Evolutionary conservation across 92 coral and sea anemone genomes (phyloP).

Genomic region (Palythoa caribaeorum): DNA sequence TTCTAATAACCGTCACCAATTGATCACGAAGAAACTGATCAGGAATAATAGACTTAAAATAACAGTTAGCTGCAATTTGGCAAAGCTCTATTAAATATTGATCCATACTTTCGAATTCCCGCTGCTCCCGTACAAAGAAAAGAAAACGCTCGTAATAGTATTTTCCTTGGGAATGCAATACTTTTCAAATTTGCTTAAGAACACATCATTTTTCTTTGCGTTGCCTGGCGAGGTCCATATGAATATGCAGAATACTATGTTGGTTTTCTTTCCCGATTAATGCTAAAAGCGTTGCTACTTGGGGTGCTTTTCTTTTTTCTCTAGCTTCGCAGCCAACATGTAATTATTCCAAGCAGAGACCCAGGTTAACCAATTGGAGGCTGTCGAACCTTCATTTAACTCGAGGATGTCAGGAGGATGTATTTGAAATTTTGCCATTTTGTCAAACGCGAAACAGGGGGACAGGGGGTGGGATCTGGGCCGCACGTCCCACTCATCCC

Average conservation of each 20-base stretch:
- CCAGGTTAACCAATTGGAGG: constrained; percentile 58
- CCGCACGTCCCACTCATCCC: too few relatives aligned
- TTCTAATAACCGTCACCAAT: constrained; percentile 45
- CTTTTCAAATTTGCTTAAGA: constrained; percentile 24
- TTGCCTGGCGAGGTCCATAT: constrained; percentile 47
- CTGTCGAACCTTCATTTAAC: too few relatives aligned
- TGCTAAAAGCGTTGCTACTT: constrained; percentile 51
- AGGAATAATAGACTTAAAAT: constrained; percentile 34
- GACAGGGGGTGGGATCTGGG: too few relatives aligned
- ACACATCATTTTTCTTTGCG: constrained; percentile 45
- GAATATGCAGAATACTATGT: constrained; percentile 48
- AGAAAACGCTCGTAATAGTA: constrained; percentile 56
- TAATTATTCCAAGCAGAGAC: constrained; percentile 2
- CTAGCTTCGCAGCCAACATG: constrained; percentile 20
- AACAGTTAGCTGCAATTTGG: constrained; percentile 56
- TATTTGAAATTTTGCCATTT: constrained; percentile 61
- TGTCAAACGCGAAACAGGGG: neutral
- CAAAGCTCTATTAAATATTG: too few relatives aligned
- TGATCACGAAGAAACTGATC: constrained; percentile 26
- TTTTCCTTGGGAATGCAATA: constrained; percentile 18
- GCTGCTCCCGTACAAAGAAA: constrained; percentile 58
- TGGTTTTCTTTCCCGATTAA: constrained; percentile 9
- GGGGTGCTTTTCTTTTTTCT: neutral
- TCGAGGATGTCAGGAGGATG: constrained; percentile 62
- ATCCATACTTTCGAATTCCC: constrained; percentile 21